Percentiles rank a stretch among this genome's conserved stretches.
These are phyloP conservation scores for Caenorhabditis sp. DNA, from an alignment of 2,888 invertebrate species.

Conservation along the genomic window DNA sequence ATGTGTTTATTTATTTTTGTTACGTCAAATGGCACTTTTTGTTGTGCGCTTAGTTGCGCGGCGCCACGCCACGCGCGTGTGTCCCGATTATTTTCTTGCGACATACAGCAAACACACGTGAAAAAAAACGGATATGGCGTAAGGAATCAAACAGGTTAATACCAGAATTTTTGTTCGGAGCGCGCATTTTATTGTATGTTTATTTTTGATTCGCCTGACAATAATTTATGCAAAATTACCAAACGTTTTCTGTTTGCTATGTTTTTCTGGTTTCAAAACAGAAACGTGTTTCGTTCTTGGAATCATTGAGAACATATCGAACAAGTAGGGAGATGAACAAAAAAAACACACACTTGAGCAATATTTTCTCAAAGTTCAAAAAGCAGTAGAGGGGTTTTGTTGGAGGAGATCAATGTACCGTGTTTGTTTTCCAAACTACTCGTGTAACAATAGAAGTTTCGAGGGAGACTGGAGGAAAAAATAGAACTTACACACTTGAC, in stretches of 20 bases:
- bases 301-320: background rate
- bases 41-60: too few species aligned
- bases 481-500: too few species aligned
- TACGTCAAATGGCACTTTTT: background rate
- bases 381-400: background rate
- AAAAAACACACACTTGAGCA: background rate
- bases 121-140: too few species aligned
- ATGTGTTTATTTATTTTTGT: conserved; percentile 1
- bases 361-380: background rate
- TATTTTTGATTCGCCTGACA: too few species aligned
- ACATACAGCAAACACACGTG: too few species aligned
- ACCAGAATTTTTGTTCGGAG: too few species aligned
- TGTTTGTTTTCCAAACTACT: background rate
- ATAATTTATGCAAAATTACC: conserved; percentile 1
- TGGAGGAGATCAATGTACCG: background rate
- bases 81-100: too few species aligned
- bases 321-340: background rate
- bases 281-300: background rate
- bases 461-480: too few species aligned
- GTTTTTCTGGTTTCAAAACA: background rate
- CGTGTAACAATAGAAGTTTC: too few species aligned
- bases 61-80: too few species aligned
- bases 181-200: too few species aligned
- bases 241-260: background rate
- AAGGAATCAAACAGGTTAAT: too few species aligned